Conservation (phyloP, 2,797 vertebrate genomes). For the Oreortyx pictus region DNA sequence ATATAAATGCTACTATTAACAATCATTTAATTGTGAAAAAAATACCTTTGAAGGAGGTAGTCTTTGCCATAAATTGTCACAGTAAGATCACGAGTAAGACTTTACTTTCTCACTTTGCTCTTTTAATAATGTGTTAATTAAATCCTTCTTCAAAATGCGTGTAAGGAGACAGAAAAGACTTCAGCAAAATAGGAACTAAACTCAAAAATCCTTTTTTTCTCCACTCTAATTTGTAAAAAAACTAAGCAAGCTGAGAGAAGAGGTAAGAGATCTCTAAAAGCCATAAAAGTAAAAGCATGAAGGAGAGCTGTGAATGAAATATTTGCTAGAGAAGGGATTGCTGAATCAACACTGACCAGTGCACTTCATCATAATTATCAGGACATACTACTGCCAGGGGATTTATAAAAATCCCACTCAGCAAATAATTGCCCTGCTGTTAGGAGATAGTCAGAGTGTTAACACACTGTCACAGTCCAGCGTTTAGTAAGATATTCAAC, state of each 20-base stretch:
- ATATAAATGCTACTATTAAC: not conserved
- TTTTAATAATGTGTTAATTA: not conserved
- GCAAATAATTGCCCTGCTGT: slow-evolving; percentile 90
- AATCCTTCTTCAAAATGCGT: not conserved
- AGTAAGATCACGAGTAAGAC: slow-evolving; percentile 35
- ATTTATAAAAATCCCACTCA: slow-evolving; percentile 91
- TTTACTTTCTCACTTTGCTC: not conserved
- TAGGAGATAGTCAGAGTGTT: slow-evolving; percentile 83
- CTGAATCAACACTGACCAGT: slow-evolving; percentile 94
- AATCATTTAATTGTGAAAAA: not conserved
- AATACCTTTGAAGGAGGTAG: not conserved
- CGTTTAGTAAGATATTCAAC: slow-evolving; percentile 82
- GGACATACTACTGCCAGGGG: slow-evolving; percentile 84
- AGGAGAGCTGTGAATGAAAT: slow-evolving; percentile 79
- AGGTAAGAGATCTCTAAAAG: slow-evolving; percentile 63
- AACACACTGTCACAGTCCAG: slow-evolving; percentile 82
- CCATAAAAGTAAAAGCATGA: slow-evolving; percentile 78
- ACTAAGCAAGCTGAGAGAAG: not conserved
- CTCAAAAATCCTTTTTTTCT: not conserved
- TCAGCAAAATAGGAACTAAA: not conserved
- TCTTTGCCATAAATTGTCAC: not conserved
- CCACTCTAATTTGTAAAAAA: slow-evolving; percentile 25
- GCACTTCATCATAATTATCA: slow-evolving; percentile 94
- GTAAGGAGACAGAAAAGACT: not conserved
- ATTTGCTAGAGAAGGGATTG: slow-evolving; percentile 79